These are phyloP conservation scores for Entelurus aequoreus DNA, from an alignment of 2,113 vertebrate genomes.

Conservation along the genomic window DNA sequence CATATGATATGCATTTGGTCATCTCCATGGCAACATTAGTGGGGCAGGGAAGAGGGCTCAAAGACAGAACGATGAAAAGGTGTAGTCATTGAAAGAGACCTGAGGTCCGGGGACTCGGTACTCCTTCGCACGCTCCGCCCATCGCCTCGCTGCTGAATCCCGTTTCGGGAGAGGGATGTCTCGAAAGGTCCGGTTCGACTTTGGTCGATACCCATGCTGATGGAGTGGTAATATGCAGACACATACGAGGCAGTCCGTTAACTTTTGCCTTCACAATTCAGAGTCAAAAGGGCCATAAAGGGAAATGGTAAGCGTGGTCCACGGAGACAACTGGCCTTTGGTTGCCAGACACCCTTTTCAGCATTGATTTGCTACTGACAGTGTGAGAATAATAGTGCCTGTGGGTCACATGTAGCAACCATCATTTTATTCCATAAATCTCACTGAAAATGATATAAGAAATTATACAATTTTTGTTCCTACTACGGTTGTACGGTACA, in stretches of 20 bases:
- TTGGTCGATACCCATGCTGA: not conserved
- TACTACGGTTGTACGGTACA: not conserved
- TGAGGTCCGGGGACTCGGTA: conserved; percentile 29
- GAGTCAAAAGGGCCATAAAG: conserved; percentile 38
- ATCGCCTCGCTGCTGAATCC: not conserved
- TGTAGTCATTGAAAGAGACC: conserved; percentile 62
- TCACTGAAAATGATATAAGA: not conserved
- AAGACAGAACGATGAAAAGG: conserved; percentile 62
- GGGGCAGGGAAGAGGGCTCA: conserved; percentile 28
- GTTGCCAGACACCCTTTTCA: conserved; percentile 24
- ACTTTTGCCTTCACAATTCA: conserved; percentile 35
- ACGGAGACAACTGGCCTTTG: conserved; percentile 38
- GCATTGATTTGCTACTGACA: not conserved
- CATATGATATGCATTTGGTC: conserved; percentile 82
- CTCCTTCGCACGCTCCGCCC: conserved; percentile 38
- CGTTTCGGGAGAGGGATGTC: not conserved
- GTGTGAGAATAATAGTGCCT: conserved; percentile 2
- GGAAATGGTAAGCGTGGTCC: conserved; percentile 21
- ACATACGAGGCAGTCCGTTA: conserved; percentile 24
- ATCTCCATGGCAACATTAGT: conserved; percentile 78
- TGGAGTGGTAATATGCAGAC: not conserved
- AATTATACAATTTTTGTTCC: too few relatives aligned
- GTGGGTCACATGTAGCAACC: conserved; percentile 4
- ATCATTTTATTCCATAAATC: not conserved
- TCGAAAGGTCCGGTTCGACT: not conserved